Evolutionary conservation across 2,888 invertebrate species (phyloP).

Genomic region (Stenolophus ochropezus): DNA sequence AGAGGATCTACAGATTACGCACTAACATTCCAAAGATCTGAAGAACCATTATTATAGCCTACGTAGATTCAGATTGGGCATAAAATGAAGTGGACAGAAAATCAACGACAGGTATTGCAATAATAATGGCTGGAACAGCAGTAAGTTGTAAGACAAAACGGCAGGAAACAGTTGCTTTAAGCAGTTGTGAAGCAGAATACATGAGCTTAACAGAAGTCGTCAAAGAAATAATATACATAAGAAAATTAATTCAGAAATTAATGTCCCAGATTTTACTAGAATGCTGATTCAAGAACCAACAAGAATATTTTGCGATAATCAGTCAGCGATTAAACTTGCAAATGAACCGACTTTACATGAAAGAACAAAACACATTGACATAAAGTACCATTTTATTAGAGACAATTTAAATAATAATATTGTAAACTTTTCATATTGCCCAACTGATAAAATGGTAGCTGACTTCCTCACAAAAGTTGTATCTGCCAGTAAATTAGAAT

Average conservation of each 20-base stretch:
- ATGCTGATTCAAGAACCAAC: neutral
- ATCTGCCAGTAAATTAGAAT: neutral
- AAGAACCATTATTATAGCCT: too few relatives aligned
- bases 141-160: neutral
- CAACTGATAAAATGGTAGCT: neutral
- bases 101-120: too few relatives aligned
- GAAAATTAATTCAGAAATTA: neutral
- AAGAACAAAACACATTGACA: neutral
- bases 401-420: neutral
- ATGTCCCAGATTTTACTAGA: neutral
- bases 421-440: neutral
- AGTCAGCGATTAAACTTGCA: neutral
- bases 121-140: neutral
- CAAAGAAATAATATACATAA: neutral
- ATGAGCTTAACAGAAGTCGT: neutral
- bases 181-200: constrained; percentile 12
- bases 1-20: too few relatives aligned
- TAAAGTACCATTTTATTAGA: neutral
- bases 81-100: too few relatives aligned
- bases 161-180: neutral
- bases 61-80: too few relatives aligned
- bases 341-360: neutral
- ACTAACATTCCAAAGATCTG: too few relatives aligned
- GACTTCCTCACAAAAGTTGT: neutral
- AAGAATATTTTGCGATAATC: neutral